Evolutionary conservation across 2,797 vertebrate species (phyloP).

Genomic region (Gymnoscopelus braueri): DNA sequence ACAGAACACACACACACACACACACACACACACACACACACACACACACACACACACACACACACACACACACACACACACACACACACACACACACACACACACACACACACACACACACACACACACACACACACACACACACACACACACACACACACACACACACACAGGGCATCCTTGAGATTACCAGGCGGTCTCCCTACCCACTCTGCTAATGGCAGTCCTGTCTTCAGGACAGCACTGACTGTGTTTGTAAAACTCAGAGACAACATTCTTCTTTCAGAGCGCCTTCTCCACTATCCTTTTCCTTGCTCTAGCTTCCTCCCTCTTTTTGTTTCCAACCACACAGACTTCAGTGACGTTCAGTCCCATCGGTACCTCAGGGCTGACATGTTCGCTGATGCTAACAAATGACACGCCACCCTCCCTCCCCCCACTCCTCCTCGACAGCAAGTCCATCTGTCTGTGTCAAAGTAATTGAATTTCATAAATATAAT

Average conservation of each 20-base stretch:
- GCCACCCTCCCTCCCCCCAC: conserved; percentile 62
- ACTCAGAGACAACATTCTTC: conserved; percentile 3
- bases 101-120: too few species aligned
- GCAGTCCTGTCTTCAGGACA: background rate
- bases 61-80: too few species aligned
- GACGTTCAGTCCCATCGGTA: conserved; percentile 49
- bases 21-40: too few species aligned
- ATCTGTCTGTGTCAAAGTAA: conserved; percentile 82
- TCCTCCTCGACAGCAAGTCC: conserved; percentile 71
- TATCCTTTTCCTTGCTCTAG: conserved; percentile 1
- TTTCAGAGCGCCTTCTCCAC: conserved; percentile 19
- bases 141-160: too few species aligned
- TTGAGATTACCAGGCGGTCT: too few species aligned
- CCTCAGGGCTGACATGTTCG: conserved; percentile 69
- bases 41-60: too few species aligned
- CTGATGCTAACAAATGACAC: conserved; percentile 78
- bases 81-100: too few species aligned
- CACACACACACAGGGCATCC: too few species aligned
- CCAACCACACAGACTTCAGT: conserved; percentile 42
- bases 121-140: too few species aligned
- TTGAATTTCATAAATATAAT: conserved; percentile 84
- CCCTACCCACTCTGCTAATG: too few species aligned
- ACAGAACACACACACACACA: too few species aligned
- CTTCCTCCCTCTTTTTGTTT: conserved; percentile 56
- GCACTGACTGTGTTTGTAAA: conserved; percentile 17